Conservation (phyloP, 2,113 vertebrate species). For the Struthidea cinerea region DNA sequence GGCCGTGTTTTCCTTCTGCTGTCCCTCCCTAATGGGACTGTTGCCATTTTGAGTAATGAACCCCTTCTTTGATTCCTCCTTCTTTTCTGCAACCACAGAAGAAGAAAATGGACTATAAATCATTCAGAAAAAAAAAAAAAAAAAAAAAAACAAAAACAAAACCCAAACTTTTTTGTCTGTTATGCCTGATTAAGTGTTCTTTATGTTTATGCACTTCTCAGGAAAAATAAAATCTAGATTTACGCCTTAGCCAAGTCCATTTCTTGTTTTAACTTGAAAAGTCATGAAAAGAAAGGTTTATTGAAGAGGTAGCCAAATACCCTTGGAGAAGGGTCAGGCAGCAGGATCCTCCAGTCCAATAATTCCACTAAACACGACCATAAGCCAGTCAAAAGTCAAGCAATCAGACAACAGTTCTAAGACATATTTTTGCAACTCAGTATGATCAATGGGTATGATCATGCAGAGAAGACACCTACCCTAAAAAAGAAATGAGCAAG, state of each 20-base stretch:
- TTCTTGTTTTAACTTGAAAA: not conserved
- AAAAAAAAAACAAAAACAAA: conserved; percentile 43
- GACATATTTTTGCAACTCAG: not conserved
- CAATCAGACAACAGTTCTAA: not conserved
- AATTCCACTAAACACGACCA: not conserved
- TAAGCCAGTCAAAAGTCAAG: conserved; percentile 1
- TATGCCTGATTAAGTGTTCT: conserved; percentile 18
- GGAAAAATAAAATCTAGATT: not conserved
- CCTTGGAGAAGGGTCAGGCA: not conserved
- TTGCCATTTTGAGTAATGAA: conserved; percentile 59
- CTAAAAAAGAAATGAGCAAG: not conserved
- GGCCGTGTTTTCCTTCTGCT: conserved; percentile 22
- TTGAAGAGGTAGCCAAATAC: not conserved
- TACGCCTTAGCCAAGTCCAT: not conserved
- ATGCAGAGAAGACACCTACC: not conserved
- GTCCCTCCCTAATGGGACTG: conserved; percentile 24
- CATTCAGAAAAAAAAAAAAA: conserved; percentile 21
- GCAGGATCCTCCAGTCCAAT: not conserved
- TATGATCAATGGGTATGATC: not conserved
- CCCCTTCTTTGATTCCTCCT: conserved; percentile 13
- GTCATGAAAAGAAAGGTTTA: not conserved
- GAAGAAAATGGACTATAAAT: conserved; percentile 30
- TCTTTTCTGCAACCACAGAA: conserved; percentile 4
- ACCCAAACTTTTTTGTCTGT: not conserved
- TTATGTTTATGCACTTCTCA: not conserved